Conservation (phyloP, 2,888 invertebrate genomes). For the Macaria notata region DNA sequence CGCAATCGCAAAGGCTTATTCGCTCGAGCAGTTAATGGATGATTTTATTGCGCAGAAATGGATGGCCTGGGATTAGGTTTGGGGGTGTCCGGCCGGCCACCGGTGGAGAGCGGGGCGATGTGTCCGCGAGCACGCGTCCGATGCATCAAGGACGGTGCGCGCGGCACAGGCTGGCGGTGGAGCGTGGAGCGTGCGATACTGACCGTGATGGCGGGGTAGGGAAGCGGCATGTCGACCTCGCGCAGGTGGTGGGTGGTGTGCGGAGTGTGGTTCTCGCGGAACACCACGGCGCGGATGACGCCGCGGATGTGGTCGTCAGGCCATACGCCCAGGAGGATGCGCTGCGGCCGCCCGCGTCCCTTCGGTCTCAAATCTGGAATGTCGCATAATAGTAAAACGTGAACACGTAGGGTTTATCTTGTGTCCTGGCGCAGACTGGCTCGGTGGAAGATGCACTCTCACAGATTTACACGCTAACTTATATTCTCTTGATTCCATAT, state of each 20-base stretch:
- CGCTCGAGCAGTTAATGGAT: conserved; percentile 39
- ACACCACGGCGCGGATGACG: conserved; percentile 95
- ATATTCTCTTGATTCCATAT: too few species aligned
- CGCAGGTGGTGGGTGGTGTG: conserved; percentile 90
- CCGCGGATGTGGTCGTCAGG: conserved; percentile 97
- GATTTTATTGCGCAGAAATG: too few species aligned
- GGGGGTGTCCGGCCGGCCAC: too few species aligned
- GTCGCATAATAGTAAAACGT: conserved; percentile 75
- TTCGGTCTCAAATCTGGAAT: conserved; percentile 93
- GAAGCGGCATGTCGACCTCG: conserved; percentile 83
- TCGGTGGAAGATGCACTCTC: conserved; percentile 8
- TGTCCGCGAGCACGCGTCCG: too few species aligned
- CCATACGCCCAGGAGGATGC: conserved; percentile 95
- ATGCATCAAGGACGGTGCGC: too few species aligned
- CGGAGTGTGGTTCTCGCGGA: conserved; percentile 88
- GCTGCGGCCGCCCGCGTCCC: conserved; percentile 94
- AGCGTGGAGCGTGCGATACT: conserved; percentile 50
- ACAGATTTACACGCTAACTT: too few species aligned
- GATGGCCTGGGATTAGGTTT: too few species aligned
- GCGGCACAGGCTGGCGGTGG: too few species aligned
- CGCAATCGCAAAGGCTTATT: conserved; percentile 42
- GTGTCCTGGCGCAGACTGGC: conserved; percentile 9
- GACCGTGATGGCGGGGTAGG: conserved; percentile 75
- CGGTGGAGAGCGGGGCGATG: too few species aligned
- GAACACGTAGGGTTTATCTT: conserved; percentile 57